A percentile compares a stretch with the other conserved stretches of the same genome.
Conservation (phyloP, 2,113 vertebrate species). For the Entelurus aequoreus region DNA sequence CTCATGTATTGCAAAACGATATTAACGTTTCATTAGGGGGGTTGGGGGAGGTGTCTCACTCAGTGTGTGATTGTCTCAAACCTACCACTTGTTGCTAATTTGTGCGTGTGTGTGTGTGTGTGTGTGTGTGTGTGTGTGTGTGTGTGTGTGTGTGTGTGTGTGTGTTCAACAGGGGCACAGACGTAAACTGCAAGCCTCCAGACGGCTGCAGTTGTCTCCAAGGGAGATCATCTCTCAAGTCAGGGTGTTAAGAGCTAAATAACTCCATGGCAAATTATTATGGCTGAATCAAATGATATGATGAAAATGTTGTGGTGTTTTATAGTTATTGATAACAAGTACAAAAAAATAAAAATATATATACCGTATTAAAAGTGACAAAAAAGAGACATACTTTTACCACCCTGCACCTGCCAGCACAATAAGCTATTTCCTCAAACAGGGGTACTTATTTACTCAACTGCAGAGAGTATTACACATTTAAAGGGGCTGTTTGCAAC, state of each 20-base stretch:
- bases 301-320: too few relatives aligned
- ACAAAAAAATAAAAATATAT: too few relatives aligned
- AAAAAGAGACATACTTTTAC: too few relatives aligned
- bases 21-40: not conserved
- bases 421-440: too few relatives aligned
- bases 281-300: too few relatives aligned
- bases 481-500: too few relatives aligned
- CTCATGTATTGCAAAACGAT: constrained; percentile 5
- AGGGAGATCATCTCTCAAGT: constrained; percentile 16
- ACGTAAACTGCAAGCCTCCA: constrained; percentile 12
- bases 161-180: not conserved
- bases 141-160: not conserved
- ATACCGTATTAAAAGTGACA: too few relatives aligned
- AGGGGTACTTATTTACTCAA: too few relatives aligned
- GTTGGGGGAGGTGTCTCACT: too few relatives aligned
- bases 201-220: constrained; percentile 16
- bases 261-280: not conserved
- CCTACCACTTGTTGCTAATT: constrained; percentile 1
- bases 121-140: constrained; percentile 1
- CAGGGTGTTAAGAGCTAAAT: not conserved
- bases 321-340: too few relatives aligned
- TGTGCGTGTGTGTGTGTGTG: constrained; percentile 4
- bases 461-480: too few relatives aligned
- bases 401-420: too few relatives aligned
- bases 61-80: constrained; percentile 38